Evolutionary conservation across 2,113 vertebrate genomes (phyloP).

Genomic region (Pseudonaja textilis): DNA sequence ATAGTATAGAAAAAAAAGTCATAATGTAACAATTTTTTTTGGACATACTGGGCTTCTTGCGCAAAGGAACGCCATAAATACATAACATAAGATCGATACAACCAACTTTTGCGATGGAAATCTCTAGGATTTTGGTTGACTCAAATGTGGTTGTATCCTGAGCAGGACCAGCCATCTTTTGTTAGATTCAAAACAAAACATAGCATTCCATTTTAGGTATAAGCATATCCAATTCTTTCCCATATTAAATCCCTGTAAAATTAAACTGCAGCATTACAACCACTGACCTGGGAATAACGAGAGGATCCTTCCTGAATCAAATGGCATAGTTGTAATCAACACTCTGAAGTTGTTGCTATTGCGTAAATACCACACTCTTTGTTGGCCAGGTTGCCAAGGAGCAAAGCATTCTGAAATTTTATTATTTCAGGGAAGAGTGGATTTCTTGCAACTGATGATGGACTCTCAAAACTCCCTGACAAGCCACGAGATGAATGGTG

Average conservation of each 20-base stretch:
- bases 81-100: no score
- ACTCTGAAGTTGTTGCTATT: not conserved
- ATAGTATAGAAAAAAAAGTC: no score
- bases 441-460: constrained; percentile 86
- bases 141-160: not conserved
- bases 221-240: no score
- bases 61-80: no score
- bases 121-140: no score
- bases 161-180: not conserved
- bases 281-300: not conserved
- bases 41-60: not conserved
- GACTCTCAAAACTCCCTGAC: constrained; percentile 70
- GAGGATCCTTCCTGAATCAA: not conserved
- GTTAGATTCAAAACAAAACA: not conserved
- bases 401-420: not conserved
- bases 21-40: no score
- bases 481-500: not conserved
- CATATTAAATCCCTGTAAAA: not conserved
- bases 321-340: not conserved
- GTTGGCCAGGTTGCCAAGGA: not conserved
- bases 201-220: not conserved
- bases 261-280: not conserved
- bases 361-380: not conserved
- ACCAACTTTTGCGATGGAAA: no score
- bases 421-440: constrained; percentile 71